These are phyloP conservation scores for Gallinago paraguaiae DNA, from an alignment of 2,113 vertebrate genomes.

Conservation along the genomic window DNA sequence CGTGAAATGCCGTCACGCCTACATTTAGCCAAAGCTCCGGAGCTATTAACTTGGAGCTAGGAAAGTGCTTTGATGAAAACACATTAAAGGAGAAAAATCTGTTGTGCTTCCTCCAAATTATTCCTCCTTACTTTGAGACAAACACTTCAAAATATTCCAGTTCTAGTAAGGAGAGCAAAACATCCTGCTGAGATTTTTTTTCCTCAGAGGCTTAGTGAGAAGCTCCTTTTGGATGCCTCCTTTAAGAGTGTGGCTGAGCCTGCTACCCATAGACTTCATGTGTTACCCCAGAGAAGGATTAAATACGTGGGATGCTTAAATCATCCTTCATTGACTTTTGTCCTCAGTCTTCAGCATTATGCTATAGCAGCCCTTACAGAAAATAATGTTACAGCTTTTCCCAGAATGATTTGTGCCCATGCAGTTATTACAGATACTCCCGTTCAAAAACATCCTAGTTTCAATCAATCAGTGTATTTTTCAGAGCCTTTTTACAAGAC, in stretches of 20 bases:
- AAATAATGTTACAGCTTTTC: not conserved
- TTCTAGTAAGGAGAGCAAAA: not conserved
- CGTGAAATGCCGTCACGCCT: constrained; percentile 41
- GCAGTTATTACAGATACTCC: not conserved
- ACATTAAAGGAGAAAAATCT: not conserved
- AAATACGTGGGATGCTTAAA: rapidly evolving
- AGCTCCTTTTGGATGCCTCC: not conserved
- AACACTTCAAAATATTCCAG: not conserved
- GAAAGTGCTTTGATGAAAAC: constrained; percentile 26
- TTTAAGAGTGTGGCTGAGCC: not conserved
- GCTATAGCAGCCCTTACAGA: not conserved
- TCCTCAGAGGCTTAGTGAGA: not conserved
- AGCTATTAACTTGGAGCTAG: not conserved
- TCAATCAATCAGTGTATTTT: not conserved
- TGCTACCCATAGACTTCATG: not conserved
- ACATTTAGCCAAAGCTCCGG: constrained; percentile 17
- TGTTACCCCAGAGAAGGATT: not conserved
- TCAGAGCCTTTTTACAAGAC: not conserved
- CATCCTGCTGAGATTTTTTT: not conserved
- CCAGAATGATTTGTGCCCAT: not conserved
- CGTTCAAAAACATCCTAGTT: not conserved
- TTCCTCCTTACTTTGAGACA: not conserved
- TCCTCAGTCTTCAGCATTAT: not conserved
- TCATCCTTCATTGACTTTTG: not conserved
- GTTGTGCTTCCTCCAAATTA: not conserved